Evolutionary conservation across 2,797 vertebrate genomes (phyloP).

Genomic region (Hapalemur alaotrensis): DNA sequence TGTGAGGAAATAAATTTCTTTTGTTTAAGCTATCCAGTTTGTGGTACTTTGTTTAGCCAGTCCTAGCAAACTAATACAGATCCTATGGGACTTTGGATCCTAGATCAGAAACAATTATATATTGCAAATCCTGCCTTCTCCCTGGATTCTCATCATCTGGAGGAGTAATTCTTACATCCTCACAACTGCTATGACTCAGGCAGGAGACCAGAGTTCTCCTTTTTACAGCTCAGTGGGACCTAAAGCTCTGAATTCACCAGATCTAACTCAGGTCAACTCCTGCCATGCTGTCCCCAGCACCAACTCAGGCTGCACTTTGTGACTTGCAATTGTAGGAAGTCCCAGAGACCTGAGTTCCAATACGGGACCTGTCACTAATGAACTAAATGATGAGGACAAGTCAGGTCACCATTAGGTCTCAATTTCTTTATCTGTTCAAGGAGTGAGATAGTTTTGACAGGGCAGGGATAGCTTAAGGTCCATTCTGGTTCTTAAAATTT

Average conservation of each 20-base stretch:
- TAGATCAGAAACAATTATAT: neutral
- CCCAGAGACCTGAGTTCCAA: neutral
- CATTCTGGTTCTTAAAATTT: neutral
- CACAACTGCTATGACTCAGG: neutral
- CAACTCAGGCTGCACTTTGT: neutral
- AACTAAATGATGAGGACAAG: neutral
- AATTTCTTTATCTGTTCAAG: neutral
- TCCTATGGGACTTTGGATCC: neutral
- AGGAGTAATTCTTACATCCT: neutral
- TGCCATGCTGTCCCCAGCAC: neutral
- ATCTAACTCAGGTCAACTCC: neutral
- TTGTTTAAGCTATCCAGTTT: neutral
- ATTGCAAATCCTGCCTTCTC: neutral
- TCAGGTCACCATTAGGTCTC: neutral
- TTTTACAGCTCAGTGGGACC: neutral
- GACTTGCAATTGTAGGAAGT: neutral
- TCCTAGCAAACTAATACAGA: neutral
- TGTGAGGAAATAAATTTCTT: neutral
- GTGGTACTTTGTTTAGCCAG: neutral
- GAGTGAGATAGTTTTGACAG: neutral
- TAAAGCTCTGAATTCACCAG: neutral
- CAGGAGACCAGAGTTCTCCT: neutral
- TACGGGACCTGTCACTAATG: neutral
- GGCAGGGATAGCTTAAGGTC: neutral
- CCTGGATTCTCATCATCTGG: neutral